A percentile compares a stretch with the other conserved stretches of the same genome.
These are phyloP conservation scores for Chaetura pelagica DNA, from an alignment of 2,113 vertebrate genomes.

Conservation along the genomic window DNA sequence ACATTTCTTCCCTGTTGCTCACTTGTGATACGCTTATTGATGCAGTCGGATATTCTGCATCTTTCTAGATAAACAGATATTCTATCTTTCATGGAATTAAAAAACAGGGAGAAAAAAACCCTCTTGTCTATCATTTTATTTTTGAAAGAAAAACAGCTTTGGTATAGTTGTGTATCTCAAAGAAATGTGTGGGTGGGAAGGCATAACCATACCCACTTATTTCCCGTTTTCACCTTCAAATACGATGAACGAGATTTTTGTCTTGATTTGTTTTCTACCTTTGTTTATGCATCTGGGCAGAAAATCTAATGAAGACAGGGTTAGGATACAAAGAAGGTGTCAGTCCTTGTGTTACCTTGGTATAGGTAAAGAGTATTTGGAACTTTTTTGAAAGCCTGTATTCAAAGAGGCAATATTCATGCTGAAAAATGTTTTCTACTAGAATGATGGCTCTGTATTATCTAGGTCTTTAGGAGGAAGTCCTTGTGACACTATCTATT, in stretches of 20 bases:
- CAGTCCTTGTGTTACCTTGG: not conserved
- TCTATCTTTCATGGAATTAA: not conserved
- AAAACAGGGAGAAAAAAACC: not conserved
- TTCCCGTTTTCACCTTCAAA: slow-evolving; percentile 31
- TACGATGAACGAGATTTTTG: not conserved
- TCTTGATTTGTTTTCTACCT: not conserved
- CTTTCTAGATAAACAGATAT: not conserved
- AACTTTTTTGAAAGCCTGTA: not conserved
- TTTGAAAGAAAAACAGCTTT: not conserved
- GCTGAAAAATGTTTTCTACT: not conserved
- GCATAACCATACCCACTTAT: not conserved
- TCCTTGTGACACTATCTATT: slow-evolving; percentile 23
- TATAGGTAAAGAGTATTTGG: not conserved
- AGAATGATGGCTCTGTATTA: not conserved
- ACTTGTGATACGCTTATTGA: not conserved
- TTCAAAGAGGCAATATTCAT: not conserved
- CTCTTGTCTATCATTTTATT: not conserved
- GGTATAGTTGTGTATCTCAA: not conserved
- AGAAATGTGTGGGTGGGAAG: not conserved
- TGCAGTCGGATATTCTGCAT: not conserved
- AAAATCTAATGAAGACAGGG: not conserved
- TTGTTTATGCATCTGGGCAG: not conserved
- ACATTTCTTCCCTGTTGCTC: not conserved
- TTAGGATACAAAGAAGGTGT: not conserved
- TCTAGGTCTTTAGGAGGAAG: slow-evolving; percentile 41